Conservation (phyloP, 2,797 vertebrate species). For the Lycodopsis pacificus region DNA sequence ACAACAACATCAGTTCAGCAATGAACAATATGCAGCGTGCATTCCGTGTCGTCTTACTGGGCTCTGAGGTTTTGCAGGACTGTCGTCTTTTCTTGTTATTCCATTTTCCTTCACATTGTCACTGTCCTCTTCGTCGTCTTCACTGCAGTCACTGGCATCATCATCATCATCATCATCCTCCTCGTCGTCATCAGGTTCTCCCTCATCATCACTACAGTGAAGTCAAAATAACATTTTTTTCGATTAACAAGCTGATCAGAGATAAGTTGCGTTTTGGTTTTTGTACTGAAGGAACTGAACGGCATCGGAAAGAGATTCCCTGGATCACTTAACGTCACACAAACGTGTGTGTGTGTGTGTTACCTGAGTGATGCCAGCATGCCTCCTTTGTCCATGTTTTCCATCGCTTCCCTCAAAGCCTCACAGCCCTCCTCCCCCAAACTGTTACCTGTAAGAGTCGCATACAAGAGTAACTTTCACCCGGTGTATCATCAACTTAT, state of each 20-base stretch:
- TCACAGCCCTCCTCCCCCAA: slow-evolving; percentile 95
- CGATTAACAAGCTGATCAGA: not conserved
- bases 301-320: not conserved
- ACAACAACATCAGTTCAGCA: not conserved
- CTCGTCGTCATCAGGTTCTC: slow-evolving; percentile 74
- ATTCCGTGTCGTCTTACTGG: slow-evolving; percentile 52
- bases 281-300: not conserved
- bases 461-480: not conserved
- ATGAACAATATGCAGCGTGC: not conserved
- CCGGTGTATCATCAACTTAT: not conserved
- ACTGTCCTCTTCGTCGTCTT: slow-evolving; percentile 70
- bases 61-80: slow-evolving; percentile 56
- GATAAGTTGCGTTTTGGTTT: not conserved
- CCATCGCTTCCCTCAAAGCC: slow-evolving; percentile 89
- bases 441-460: slow-evolving; percentile 86
- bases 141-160: slow-evolving; percentile 49
- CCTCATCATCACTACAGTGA: slow-evolving; percentile 89
- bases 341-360: not conserved
- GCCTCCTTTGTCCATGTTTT: slow-evolving; percentile 86
- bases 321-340: not conserved
- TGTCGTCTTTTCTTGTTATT: slow-evolving; percentile 58
- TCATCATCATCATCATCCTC: slow-evolving; percentile 68
- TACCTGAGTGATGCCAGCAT: slow-evolving; percentile 93
- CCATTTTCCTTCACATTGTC: slow-evolving; percentile 79
- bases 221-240: not conserved